Evolutionary conservation across 23 tunicate genomes (phyloP).

Genomic region (Trididemnum clinides): DNA sequence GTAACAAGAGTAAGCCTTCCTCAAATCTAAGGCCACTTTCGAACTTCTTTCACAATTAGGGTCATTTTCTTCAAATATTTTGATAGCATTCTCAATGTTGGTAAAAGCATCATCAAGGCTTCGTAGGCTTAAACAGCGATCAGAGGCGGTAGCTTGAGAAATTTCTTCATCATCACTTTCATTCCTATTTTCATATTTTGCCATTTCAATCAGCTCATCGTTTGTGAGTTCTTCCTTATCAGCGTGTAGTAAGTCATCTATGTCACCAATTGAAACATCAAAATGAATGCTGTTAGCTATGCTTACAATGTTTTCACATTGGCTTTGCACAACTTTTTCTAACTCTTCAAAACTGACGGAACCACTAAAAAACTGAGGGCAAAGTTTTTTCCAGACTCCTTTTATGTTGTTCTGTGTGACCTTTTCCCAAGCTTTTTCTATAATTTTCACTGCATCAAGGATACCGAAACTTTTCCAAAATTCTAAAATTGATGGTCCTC

Average conservation of each 20-base stretch:
- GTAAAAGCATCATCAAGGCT: too few relatives aligned
- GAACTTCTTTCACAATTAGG: too few relatives aligned
- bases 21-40: too few relatives aligned
- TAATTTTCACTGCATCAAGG: not conserved
- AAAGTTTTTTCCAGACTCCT: not conserved
- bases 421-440: not conserved
- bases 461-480: not conserved
- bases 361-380: not conserved
- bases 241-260: not conserved
- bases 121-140: too few relatives aligned
- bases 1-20: too few relatives aligned
- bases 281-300: not conserved
- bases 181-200: too few relatives aligned
- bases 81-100: too few relatives aligned
- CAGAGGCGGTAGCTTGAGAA: too few relatives aligned
- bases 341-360: not conserved
- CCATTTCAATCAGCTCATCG: not conserved
- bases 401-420: not conserved
- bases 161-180: too few relatives aligned
- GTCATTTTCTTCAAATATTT: too few relatives aligned
- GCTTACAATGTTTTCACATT: not conserved
- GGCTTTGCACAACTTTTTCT: not conserved
- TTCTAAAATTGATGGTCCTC: not conserved
- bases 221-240: not conserved
- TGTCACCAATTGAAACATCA: not conserved